phyloP scores from a whole-genome alignment of 2,113 vertebrate genomes.

The Sprattus sprattus region DNA sequence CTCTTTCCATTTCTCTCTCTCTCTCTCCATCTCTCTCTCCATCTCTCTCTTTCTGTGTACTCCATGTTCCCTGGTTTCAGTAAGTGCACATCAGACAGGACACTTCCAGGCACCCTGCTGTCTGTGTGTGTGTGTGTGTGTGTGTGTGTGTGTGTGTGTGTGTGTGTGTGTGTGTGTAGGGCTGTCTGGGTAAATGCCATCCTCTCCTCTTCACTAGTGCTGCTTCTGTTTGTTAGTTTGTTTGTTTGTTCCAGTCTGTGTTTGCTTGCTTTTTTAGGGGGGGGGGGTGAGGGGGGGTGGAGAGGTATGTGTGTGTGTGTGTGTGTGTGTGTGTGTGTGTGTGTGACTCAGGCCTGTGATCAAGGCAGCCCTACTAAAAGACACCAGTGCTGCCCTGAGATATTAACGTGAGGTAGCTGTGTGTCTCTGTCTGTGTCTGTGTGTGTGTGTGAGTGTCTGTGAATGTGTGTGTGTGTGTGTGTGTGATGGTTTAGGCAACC shows the following conservation, averaged over 20 bases:
- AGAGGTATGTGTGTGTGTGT: background rate
- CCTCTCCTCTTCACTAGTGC: no score
- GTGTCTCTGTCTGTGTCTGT: no score
- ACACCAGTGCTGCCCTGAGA: background rate
- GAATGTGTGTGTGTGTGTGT: background rate
- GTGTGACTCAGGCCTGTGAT: no score
- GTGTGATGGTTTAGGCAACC: background rate
- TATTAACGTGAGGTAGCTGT: background rate
- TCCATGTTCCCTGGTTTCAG: no score
- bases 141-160: no score
- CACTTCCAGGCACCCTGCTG: conserved; percentile 11
- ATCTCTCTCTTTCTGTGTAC: background rate
- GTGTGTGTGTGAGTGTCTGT: no score
- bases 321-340: background rate
- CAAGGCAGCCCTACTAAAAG: background rate
- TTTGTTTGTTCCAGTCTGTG: background rate
- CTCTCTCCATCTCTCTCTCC: no score
- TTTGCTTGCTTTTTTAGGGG: background rate
- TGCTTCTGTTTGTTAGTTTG: background rate
- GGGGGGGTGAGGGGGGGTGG: background rate
- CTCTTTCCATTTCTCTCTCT: no score
- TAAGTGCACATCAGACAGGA: conserved; percentile 29
- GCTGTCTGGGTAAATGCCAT: no score
- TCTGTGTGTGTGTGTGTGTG: no score
- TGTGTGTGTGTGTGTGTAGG: no score